phyloP scores from a whole-genome alignment of 1,140 invertebrate species.

The Ectropis grisescens region DNA sequence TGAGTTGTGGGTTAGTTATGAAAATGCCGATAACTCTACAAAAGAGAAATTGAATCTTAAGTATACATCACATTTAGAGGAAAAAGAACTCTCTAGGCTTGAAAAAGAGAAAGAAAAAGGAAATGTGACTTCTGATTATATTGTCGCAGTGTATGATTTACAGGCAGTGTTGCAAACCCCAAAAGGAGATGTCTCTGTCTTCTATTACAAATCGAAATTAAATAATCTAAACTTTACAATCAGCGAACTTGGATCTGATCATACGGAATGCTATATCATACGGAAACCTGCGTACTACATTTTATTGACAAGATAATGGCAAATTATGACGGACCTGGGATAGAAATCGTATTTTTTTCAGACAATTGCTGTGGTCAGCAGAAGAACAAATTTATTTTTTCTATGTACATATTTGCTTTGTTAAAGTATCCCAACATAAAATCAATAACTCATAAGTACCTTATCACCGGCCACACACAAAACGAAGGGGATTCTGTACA shows the following conservation, averaged over 20 bases:
- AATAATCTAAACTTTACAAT: constrained; percentile 11
- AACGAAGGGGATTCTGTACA: constrained; percentile 13
- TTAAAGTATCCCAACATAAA: constrained; percentile 9
- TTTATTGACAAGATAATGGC: constrained; percentile 59
- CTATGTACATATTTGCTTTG: constrained; percentile 10
- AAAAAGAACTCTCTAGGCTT: constrained; percentile 10
- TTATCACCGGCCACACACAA: constrained; percentile 13
- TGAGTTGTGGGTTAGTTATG: constrained; percentile 8
- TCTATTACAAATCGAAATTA: constrained; percentile 21
- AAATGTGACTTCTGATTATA: constrained; percentile 12
- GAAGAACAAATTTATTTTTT: constrained; percentile 17
- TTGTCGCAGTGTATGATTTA: constrained; percentile 17
- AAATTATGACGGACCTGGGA: constrained; percentile 15
- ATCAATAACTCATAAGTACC: constrained; percentile 15
- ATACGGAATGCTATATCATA: constrained; percentile 21
- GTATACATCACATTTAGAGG: constrained; percentile 10
- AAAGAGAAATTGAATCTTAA: constrained; percentile 10
- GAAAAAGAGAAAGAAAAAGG: constrained; percentile 22
- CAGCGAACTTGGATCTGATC: constrained; percentile 9
- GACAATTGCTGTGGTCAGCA: constrained; percentile 19
- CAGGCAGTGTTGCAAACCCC: constrained; percentile 22
- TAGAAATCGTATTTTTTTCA: constrained; percentile 18
- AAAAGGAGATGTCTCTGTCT: constrained; percentile 17
- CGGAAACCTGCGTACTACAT: constrained; percentile 31
- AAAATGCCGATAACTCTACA: constrained; percentile 10